These are phyloP conservation scores for Olivierus martensii DNA, from an alignment of 1,140 invertebrate genomes.

Conservation along the genomic window DNA sequence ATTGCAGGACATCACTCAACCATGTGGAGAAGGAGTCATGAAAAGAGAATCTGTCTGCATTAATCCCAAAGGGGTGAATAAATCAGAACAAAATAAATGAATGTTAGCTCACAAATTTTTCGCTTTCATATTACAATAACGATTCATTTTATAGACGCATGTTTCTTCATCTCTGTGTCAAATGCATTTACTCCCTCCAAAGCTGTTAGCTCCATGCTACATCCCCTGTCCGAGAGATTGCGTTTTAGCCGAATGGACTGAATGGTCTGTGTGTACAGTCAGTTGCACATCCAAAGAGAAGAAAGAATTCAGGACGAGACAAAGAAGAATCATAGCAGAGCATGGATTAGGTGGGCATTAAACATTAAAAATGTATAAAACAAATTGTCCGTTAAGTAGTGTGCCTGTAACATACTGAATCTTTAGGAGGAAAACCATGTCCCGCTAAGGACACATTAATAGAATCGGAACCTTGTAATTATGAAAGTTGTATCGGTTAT, in stretches of 20 bases:
- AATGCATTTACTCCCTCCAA: too few relatives aligned
- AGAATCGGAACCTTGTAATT: background rate
- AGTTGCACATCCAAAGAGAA: conserved; percentile 34
- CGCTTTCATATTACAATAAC: too few relatives aligned
- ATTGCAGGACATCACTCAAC: too few relatives aligned
- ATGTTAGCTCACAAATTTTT: too few relatives aligned
- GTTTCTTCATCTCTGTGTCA: too few relatives aligned
- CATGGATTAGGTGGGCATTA: conserved; percentile 31
- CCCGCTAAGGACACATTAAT: background rate
- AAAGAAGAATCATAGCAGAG: conserved; percentile 43
- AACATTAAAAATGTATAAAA: background rate
- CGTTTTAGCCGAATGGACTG: conserved; percentile 46
- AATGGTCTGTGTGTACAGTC: conserved; percentile 44
- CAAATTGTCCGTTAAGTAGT: too few relatives aligned
- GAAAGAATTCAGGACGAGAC: conserved; percentile 34
- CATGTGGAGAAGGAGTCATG: too few relatives aligned
- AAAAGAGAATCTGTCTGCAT: too few relatives aligned
- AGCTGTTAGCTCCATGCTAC: conserved; percentile 32
- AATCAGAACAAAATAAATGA: too few relatives aligned
- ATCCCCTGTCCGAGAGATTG: conserved; percentile 50
- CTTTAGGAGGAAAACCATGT: background rate
- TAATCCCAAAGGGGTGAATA: too few relatives aligned
- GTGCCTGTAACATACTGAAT: too few relatives aligned
- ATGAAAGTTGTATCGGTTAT: background rate
- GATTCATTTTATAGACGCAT: too few relatives aligned